Evolutionary conservation across 2,888 invertebrate species (phyloP), one percentile per base, ranked within the genome.

Genomic region (Eilema sororculum): DNA sequence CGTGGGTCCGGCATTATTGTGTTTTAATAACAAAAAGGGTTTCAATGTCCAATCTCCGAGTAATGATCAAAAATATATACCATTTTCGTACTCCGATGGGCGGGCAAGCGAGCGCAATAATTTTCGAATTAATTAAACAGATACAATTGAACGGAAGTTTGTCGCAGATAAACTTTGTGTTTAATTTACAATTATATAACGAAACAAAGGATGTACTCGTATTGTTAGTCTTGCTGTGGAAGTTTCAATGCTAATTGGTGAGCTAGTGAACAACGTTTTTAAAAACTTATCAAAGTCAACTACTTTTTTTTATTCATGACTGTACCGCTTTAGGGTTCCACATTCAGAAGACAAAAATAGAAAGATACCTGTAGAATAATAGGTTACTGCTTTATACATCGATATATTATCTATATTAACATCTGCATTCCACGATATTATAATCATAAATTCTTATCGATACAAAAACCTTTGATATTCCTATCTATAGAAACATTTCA

Each of bases 21-120:
- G 68, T 79, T 81, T 74, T 71, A 74, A 70, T 72, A 77, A 81
- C 79, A 76, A 82, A 30, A 78, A 78, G 81, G 75, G 75, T 66
- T 65, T 58, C 59, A 63, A 59, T 74, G 72, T 78, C 68, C 72
- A 69, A 68, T 75, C 65, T 71, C 63, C 46, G 59, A 57, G 30
- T 73, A 76, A 78, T 82, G 66, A 63, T 74, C 68, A 69, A 69
- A 76, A 72, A 78, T 75, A 65, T 69, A 76, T 68, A 72, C 70
- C 74, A 73, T 76, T 77, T 78, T 69, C 68, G 66, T 68, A 73
- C 69, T 74, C 68, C 65, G 67, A 63, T 77, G 74, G 41, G 57
- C 57, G 52, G n/a, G 41, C 69, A 68, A 69, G 65, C 65, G 67
- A 73, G 41, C 56, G 61, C 61, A 30, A 60, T 68, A 65, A 73